These are phyloP conservation scores for Phenganax marumi DNA, from an alignment of 92 coral and sea anemone species.

Conservation along the genomic window DNA sequence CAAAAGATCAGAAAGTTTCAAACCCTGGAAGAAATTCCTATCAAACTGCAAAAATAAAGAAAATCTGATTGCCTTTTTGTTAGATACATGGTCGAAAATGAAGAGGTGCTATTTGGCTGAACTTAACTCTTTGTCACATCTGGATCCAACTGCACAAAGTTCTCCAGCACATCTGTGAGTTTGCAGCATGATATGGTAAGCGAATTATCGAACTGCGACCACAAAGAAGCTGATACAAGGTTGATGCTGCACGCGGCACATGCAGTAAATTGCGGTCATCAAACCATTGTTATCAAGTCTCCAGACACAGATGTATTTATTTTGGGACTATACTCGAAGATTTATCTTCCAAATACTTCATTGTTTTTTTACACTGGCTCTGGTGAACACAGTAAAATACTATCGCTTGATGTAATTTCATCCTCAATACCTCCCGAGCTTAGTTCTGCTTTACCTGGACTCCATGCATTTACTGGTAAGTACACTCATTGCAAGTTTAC, in stretches of 20 bases:
- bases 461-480: conserved; percentile 14
- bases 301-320: conserved; percentile 18
- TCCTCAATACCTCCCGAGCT: background rate
- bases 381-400: conserved; percentile 1
- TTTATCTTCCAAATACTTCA: background rate
- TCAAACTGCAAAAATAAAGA: conserved; percentile 35
- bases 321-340: background rate
- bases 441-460: conserved; percentile 24
- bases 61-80: conserved; percentile 27
- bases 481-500: background rate
- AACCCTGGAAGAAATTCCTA: conserved; percentile 41
- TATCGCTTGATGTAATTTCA: conserved; percentile 11
- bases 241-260: conserved; percentile 9
- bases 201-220: background rate
- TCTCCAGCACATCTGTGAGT: background rate
- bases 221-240: conserved; percentile 14
- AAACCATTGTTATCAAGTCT: conserved; percentile 5
- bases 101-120: conserved; percentile 12
- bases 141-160: background rate
- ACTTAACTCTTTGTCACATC: conserved; percentile 20
- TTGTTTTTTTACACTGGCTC: conserved; percentile 18
- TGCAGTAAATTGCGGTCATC: conserved; percentile 1
- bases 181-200: background rate
- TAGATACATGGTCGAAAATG: conserved; percentile 38
- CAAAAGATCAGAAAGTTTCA: conserved; percentile 38